Percentiles rank a stretch among this genome's conserved stretches.
Conservation (phyloP, 2,113 vertebrate species). For the Thryonomys swinderianus region DNA sequence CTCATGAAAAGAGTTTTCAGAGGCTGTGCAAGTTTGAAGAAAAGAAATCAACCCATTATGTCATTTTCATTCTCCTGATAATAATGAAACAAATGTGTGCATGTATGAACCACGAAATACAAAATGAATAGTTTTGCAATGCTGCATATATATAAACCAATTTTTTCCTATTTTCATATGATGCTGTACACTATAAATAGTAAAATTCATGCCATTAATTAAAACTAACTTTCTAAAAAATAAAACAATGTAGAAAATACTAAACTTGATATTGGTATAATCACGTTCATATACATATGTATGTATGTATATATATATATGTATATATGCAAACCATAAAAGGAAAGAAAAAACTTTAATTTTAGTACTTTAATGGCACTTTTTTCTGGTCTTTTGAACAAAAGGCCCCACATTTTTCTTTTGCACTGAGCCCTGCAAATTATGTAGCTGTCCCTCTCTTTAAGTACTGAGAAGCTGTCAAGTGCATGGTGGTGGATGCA, state of each 20-base stretch:
- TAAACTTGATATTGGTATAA: not conserved
- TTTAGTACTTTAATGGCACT: not conserved
- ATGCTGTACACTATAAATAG: not conserved
- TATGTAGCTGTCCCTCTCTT: not conserved
- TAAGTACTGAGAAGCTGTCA: conserved; percentile 39
- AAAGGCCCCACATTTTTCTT: not conserved
- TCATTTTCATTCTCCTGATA: not conserved
- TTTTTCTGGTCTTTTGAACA: not conserved
- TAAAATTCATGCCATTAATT: not conserved
- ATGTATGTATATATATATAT: no score
- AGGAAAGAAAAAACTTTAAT: not conserved
- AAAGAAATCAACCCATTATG: not conserved
- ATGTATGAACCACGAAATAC: not conserved
- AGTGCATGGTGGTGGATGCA: not conserved
- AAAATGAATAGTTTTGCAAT: not conserved
- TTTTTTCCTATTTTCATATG: conserved; percentile 5
- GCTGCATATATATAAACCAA: not conserved
- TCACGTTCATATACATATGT: no score
- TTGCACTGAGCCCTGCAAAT: not conserved
- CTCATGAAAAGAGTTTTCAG: not conserved
- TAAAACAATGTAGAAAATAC: conserved; percentile 9
- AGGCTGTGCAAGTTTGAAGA: not conserved
- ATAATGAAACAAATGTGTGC: not conserved
- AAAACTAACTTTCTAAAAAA: conserved; percentile 10
- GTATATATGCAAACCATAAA: not conserved